A percentile compares a stretch with the other conserved stretches of the same genome.
phyloP scores from a whole-genome alignment of 2,888 invertebrate genomes.

The Scelioninae gen. 2 region DNA sequence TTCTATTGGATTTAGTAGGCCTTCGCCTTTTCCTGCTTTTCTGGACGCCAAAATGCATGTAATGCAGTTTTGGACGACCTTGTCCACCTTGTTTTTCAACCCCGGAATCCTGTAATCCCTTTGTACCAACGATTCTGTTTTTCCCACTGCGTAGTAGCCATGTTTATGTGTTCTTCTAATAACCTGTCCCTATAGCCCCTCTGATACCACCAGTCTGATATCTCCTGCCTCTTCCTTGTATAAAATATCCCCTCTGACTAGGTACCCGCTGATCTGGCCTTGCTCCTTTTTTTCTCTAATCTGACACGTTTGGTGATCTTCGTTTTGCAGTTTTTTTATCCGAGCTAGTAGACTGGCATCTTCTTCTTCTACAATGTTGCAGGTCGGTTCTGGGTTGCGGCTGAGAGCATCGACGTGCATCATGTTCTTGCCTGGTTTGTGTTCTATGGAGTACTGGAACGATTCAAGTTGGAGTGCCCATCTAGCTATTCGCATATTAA shows the following conservation, averaged over 20 bases:
- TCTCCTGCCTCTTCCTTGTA: conserved; percentile 25
- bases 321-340: conserved; percentile 31
- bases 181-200: background rate
- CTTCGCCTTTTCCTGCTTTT: conserved; percentile 58
- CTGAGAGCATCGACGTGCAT: conserved; percentile 61
- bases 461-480: conserved; percentile 60
- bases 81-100: conserved; percentile 53
- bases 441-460: conserved; percentile 44
- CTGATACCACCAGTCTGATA: conserved; percentile 10
- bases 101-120: conserved; percentile 65
- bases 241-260: background rate
- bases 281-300: no score
- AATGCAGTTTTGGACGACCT: conserved; percentile 57
- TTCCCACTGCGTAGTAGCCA: conserved; percentile 54
- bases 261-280: no score
- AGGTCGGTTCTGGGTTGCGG: conserved; percentile 20
- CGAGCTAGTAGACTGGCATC: conserved; percentile 14
- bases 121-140: conserved; percentile 3
- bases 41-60: conserved; percentile 54
- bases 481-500: conserved; percentile 36
- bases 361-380: conserved; percentile 10
- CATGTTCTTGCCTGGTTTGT: conserved; percentile 35
- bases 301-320: conserved; percentile 30
- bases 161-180: background rate
- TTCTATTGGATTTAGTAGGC: conserved; percentile 65